Evolutionary conservation across 2,888 invertebrate genomes (phyloP).

Genomic region (Esperia sulphurella): DNA sequence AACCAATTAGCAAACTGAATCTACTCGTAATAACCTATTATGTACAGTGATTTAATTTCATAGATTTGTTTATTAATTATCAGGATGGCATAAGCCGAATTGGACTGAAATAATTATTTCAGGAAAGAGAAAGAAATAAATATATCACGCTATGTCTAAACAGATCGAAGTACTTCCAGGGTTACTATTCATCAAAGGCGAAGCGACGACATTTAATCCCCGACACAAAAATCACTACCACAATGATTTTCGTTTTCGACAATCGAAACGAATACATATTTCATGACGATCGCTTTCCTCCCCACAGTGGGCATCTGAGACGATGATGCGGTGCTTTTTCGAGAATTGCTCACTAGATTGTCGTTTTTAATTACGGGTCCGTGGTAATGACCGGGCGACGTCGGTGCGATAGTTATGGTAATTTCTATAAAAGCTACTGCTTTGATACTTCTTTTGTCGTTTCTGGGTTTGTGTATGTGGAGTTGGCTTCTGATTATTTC

Average conservation of each 20-base stretch:
- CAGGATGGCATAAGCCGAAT: no score
- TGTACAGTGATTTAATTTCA: no score
- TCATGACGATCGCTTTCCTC: constrained; percentile 34
- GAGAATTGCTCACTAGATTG: constrained; percentile 27
- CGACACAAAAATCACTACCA: constrained; percentile 16
- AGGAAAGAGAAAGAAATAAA: no score
- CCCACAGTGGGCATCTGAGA: constrained; percentile 18
- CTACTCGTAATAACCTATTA: no score
- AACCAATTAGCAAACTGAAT: no score
- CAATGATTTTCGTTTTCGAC: constrained; percentile 29
- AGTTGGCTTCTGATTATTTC: constrained; percentile 18
- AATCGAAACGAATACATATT: constrained; percentile 44
- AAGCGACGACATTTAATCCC: constrained; percentile 6
- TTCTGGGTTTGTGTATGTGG: constrained; percentile 23
- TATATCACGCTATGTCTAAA: no score
- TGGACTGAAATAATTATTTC: no score
- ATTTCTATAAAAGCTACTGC: constrained; percentile 66
- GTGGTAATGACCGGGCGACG: constrained; percentile 24
- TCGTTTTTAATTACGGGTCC: constrained; percentile 40
- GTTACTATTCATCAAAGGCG: constrained; percentile 1
- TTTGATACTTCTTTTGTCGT: constrained; percentile 52
- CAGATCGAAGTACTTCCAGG: not conserved
- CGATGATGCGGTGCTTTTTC: constrained; percentile 35
- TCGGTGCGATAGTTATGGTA: constrained; percentile 50
- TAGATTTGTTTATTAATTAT: no score